A percentile compares a stretch with the other conserved stretches of the same genome.
Evolutionary conservation across 2,888 invertebrate species (phyloP).

Genomic region (Ashinkailepas kermadecensis): DNA sequence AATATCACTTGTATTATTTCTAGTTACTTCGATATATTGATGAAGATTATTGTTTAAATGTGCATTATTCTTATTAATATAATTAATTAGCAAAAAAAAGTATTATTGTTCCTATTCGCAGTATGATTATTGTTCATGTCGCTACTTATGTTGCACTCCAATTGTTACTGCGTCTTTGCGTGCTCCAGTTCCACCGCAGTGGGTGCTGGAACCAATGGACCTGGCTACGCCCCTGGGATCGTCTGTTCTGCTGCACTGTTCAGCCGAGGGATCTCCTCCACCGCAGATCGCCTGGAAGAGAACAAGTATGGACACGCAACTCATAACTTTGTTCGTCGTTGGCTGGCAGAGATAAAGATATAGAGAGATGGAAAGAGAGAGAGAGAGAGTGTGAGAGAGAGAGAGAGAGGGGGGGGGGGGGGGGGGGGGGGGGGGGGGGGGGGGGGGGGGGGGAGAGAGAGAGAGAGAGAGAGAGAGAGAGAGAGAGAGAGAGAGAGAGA

Average conservation of each 20-base stretch:
- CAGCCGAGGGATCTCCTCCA: constrained; percentile 41
- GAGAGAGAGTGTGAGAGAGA: too few relatives aligned
- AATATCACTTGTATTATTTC: too few relatives aligned
- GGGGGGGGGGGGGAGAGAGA: background rate
- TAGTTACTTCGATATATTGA: too few relatives aligned
- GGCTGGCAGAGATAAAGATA: background rate
- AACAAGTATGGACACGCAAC: constrained; percentile 36
- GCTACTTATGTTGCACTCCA: too few relatives aligned
- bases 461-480: background rate
- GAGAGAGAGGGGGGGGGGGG: background rate
- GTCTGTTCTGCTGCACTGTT: constrained; percentile 40
- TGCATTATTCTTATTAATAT: too few relatives aligned
- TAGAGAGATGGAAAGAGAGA: constrained; percentile 48
- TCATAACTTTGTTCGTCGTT: too few relatives aligned
- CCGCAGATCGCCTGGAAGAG: constrained; percentile 50
- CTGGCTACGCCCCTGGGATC: constrained; percentile 39
- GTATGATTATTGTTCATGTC: too few relatives aligned
- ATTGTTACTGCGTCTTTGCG: too few relatives aligned
- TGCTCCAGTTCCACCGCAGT: constrained; percentile 41
- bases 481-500: background rate
- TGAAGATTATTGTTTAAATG: too few relatives aligned
- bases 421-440: background rate
- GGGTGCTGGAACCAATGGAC: constrained; percentile 41
- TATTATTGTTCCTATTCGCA: too few relatives aligned
- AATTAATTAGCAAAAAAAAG: too few relatives aligned